These are phyloP conservation scores for Ctenodactylus gundi DNA, from an alignment of 2,113 vertebrate species.

Conservation along the genomic window DNA sequence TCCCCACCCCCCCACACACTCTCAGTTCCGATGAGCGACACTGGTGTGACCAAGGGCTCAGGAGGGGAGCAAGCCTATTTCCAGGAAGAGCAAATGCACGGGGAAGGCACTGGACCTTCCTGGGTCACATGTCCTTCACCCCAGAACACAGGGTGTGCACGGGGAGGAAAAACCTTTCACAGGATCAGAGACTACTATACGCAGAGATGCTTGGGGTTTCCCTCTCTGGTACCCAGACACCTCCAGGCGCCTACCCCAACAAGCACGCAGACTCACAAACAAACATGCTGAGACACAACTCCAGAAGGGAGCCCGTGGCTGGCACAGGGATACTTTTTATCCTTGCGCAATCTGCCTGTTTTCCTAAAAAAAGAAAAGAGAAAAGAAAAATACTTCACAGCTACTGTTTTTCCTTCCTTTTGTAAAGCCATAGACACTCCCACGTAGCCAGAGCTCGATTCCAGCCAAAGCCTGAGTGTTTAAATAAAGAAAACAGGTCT, in stretches of 20 bases:
- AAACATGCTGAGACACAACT: not conserved
- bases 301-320: not conserved
- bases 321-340: conserved; percentile 28
- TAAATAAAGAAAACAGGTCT: conserved; percentile 56
- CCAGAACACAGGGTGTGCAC: too few species aligned
- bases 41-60: not conserved
- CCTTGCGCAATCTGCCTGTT: conserved; percentile 47
- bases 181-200: conserved; percentile 15
- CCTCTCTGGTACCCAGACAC: not conserved
- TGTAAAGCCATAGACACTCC: conserved; percentile 59
- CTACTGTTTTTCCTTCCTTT: conserved; percentile 59
- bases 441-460: conserved; percentile 51
- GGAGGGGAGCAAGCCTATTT: not conserved
- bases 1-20: too few species aligned
- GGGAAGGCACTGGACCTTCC: too few species aligned
- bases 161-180: not conserved
- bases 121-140: not conserved
- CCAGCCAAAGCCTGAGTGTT: conserved; percentile 6
- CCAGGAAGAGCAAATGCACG: not conserved
- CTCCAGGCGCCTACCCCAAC: not conserved
- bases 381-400: conserved; percentile 38
- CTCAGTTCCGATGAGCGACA: not conserved
- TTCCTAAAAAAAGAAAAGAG: not conserved
- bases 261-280: not conserved
- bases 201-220: not conserved